Evolutionary conservation across 2,888 invertebrate genomes (phyloP).

Genomic region (Belgica antarctica): DNA sequence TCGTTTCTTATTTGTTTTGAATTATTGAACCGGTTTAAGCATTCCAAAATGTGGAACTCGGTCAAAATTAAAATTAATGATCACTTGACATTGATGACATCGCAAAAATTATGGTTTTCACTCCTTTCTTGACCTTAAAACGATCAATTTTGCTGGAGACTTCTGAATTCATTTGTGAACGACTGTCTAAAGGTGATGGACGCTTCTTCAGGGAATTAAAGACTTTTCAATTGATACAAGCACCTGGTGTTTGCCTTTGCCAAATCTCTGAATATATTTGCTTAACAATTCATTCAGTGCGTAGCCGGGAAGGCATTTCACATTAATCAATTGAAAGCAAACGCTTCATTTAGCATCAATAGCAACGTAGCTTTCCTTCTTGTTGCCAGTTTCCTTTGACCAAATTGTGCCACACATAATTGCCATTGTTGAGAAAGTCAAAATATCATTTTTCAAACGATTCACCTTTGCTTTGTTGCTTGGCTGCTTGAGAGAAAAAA

Average conservation of each 20-base stretch:
- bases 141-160: background rate
- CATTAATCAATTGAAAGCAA: conserved; percentile 9
- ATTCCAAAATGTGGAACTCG: background rate
- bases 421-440: conserved; percentile 43
- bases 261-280: conserved; percentile 7
- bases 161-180: background rate
- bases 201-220: conserved; percentile 18
- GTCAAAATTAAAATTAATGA: conserved; percentile 11
- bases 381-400: background rate
- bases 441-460: conserved; percentile 44
- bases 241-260: conserved; percentile 21
- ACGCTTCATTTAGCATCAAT: background rate
- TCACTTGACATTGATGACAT: conserved; percentile 1
- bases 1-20: background rate
- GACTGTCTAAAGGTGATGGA: background rate
- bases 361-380: background rate
- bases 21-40: background rate
- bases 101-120: background rate
- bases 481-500: no score
- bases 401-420: conserved; percentile 29
- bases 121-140: background rate
- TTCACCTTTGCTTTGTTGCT: background rate
- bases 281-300: conserved; percentile 11
- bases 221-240: background rate
- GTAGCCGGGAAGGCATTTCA: background rate